These are phyloP conservation scores for Oreochromis niloticus DNA, from an alignment of 2,113 vertebrate species.

Conservation along the genomic window DNA sequence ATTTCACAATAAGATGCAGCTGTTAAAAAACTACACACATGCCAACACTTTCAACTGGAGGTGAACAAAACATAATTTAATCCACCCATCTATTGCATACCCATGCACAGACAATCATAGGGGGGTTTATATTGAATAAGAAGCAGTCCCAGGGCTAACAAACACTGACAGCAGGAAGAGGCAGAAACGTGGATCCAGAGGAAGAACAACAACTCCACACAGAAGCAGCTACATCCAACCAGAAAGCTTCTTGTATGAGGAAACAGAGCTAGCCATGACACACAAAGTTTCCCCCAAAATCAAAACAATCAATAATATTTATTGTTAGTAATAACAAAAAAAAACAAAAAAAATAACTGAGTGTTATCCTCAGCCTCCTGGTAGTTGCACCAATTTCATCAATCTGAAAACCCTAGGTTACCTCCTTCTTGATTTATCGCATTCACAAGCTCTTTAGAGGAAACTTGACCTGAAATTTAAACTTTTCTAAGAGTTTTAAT, in stretches of 20 bases:
- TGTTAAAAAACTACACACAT: not conserved
- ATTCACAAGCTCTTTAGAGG: not conserved
- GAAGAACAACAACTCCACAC: not conserved
- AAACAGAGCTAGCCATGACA: not conserved
- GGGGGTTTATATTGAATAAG: not conserved
- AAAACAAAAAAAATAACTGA: not conserved
- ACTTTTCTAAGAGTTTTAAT: not conserved
- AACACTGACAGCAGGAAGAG: not conserved
- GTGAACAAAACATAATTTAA: not conserved
- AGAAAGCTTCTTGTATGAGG: not conserved
- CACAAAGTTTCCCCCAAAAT: not conserved
- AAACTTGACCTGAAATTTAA: not conserved
- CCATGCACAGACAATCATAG: not conserved
- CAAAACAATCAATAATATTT: fast-evolving
- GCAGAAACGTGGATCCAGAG: not conserved
- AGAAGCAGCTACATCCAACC: not conserved
- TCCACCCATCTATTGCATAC: fast-evolving
- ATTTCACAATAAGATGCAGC: not conserved
- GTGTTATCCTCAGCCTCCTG: not conserved
- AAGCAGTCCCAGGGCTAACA: not conserved
- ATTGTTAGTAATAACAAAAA: not conserved
- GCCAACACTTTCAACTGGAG: not conserved
- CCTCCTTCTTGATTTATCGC: not conserved
- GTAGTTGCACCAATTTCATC: not conserved
- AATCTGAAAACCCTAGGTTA: not conserved